Conservation (phyloP, 1,140 invertebrate species). For the Heliconius eleuchia region DNA sequence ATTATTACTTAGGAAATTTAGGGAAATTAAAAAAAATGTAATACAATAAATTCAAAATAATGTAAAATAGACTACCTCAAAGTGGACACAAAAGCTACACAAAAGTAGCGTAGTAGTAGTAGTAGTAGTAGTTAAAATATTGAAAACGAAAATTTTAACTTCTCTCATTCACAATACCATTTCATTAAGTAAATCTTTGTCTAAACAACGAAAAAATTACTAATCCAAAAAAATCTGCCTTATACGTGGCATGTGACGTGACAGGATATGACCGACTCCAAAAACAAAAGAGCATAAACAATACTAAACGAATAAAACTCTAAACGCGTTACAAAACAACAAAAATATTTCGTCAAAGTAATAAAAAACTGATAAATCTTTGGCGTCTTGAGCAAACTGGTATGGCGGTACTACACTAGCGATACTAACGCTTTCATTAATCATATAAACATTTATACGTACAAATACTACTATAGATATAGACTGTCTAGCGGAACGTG, state of each 20-base stretch:
- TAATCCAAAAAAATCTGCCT: not conserved
- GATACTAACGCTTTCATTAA: slow-evolving; percentile 58
- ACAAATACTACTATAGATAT: slow-evolving; percentile 43
- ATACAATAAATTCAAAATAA: not conserved
- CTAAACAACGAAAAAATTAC: not conserved
- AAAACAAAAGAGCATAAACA: not conserved
- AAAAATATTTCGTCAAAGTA: not conserved
- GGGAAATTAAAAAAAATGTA: not conserved
- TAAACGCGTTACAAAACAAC: not conserved
- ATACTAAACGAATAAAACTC: not conserved
- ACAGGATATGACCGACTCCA: not conserved
- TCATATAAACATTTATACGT: slow-evolving; percentile 45
- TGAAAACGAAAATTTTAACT: not conserved
- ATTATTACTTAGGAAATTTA: not conserved
- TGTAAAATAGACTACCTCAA: not conserved
- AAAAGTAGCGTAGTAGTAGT: not conserved
- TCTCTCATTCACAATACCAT: not conserved
- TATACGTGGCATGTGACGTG: not conserved
- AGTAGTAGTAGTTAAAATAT: not conserved
- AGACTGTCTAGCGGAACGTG: slow-evolving; percentile 1
- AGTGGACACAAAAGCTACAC: not conserved
- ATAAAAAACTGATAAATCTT: slow-evolving; percentile 47
- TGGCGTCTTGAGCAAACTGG: slow-evolving; percentile 77
- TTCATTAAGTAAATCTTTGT: not conserved
- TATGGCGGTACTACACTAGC: slow-evolving; percentile 57